Base-by-base conservation (phyloP, 2,797 vertebrate genomes). In the Agapornis canus region DNA sequence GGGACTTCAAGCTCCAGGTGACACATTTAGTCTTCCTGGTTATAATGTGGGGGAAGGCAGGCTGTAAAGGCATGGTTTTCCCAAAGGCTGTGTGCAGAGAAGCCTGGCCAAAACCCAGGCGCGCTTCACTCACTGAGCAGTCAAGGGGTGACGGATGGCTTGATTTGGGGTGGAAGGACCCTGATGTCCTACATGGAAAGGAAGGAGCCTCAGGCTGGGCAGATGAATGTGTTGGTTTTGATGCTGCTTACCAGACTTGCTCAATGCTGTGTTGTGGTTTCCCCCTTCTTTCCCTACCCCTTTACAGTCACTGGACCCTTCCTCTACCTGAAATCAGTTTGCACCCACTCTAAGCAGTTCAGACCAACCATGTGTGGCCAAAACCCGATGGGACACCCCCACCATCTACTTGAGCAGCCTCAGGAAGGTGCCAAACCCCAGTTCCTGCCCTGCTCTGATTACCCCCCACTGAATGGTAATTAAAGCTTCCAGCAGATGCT, bases 191-290 rank as follows among this genome's bases (percentile, higher is more conserved):
- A 11, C 3, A 5, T 14, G 51, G 26, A 66, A n/a, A 71, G 23
- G 48, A 75, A 51, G 23, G 35, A 51, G 57, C 35, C n/a, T 63
- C 47, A 59, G 56, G 26, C 52, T 75, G 27, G 7, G 43, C 25
- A 25, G 21, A 42, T 13, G 21, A 64, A 19, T 0, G 2, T 73
- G 48, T 6, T 12, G 5, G 32, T 48, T 52, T 45, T 64, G 22
- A 39, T 8, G 3, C 13, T 4, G 5, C 47, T 54, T 25, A 22
- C 20, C 26, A 54, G 42, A 13, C n/a, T 29, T 0, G 0, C 20
- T 61, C 2, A 0, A 1, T 0, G 1, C 8, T 29, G 49, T 64
- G 5, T 42, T 71, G 78, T 81, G 65, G 54, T 69, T 90, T 82
- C 19, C 23, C 23, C 11, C 8, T 81, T 75, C 61, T 42, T 80